Percentiles rank a stretch among this genome's conserved stretches.
phyloP scores from a whole-genome alignment of 2,888 invertebrate species.

The Calameuta idolon region DNA sequence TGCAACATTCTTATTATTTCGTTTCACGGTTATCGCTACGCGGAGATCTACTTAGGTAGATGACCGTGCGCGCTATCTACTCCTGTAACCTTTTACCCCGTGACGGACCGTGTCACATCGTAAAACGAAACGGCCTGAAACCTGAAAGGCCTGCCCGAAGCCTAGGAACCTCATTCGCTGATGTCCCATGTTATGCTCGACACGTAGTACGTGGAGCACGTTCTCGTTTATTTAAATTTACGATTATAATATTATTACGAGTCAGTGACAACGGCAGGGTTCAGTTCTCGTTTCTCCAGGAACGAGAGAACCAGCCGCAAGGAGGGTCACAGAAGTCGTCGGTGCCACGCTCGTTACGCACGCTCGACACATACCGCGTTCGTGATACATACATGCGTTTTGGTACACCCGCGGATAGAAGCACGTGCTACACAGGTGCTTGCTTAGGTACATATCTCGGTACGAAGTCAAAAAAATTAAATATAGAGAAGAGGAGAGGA shows the following conservation, averaged over 20 bases:
- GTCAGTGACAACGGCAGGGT: conserved; percentile 26
- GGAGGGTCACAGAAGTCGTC: conserved; percentile 25
- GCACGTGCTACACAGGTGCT: conserved; percentile 26
- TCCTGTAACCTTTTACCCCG: conserved; percentile 32
- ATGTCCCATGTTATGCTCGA: conserved; percentile 51
- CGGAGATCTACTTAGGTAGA: conserved; percentile 45
- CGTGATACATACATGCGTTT: conserved; percentile 6
- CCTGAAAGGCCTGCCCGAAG: conserved; percentile 36
- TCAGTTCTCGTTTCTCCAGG: conserved; percentile 10
- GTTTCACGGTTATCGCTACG: conserved; percentile 51
- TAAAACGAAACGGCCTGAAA: conserved; percentile 56
- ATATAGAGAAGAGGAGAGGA: background rate
- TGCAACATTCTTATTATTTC: conserved; percentile 43
- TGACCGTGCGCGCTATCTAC: conserved; percentile 18
- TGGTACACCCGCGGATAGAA: conserved; percentile 11
- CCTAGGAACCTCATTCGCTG: background rate
- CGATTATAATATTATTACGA: conserved; percentile 43
- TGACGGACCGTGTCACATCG: conserved; percentile 48
- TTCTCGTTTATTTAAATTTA: conserved; percentile 62
- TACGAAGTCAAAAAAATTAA: background rate
- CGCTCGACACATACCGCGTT: conserved; percentile 32
- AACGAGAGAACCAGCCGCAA: conserved; percentile 8
- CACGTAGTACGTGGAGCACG: conserved; percentile 51
- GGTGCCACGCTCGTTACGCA: conserved; percentile 38
- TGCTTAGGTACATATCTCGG: conserved; percentile 2